Base-by-base conservation (phyloP, 1,140 invertebrate genomes). In the Drosophila asahinai region DNA sequence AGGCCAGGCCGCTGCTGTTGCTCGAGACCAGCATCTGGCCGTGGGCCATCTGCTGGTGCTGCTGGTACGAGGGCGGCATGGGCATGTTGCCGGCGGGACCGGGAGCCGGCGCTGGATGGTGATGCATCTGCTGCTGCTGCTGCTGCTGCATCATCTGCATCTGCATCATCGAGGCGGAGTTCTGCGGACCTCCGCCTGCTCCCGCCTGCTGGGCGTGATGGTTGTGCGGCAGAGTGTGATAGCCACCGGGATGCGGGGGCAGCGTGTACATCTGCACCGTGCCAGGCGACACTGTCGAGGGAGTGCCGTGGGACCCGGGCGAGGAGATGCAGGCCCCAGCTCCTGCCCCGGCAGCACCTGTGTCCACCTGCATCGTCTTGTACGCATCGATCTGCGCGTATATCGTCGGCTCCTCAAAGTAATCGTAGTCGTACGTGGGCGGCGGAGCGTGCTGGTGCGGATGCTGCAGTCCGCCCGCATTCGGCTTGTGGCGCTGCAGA, bases 361-460 rank as follows among this genome's bases (percentile, higher is more conserved):
- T 81, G 58, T 87, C 84, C 78, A 89, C 86, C 77, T 86, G 79
- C 75, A 84, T 77, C 62, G 91, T 90, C 66, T 93, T 93, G 57
- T 93, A 94, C 86, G 96, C 95, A 92, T 96, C 95, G 91, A 96
- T 96, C 93, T 96, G 95, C 25, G 95, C 95, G 83, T 96, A 96
- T 77, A 96, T 95, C 63, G 95, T 96, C 27, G 95, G 93, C 64
- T 94, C 94, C 58, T 94, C 94, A 67, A 91, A 90, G 86, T 87
- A 87, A 81, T 87, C 93, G 86, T 87, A 87, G 72, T 87, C 93
- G 72, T 84, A 94, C 62, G 93, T 93, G 63, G 93, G 91, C 70
- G 83, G 81, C 86, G 81, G 86, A 30, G 80, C 79, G 67, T 77
- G 90, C 67, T 82, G 68, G 83, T 83, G 77, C 90, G 93, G 74